These are phyloP conservation scores for Hypomecis atomaria DNA, from an alignment of 2,888 invertebrate genomes.

Conservation along the genomic window DNA sequence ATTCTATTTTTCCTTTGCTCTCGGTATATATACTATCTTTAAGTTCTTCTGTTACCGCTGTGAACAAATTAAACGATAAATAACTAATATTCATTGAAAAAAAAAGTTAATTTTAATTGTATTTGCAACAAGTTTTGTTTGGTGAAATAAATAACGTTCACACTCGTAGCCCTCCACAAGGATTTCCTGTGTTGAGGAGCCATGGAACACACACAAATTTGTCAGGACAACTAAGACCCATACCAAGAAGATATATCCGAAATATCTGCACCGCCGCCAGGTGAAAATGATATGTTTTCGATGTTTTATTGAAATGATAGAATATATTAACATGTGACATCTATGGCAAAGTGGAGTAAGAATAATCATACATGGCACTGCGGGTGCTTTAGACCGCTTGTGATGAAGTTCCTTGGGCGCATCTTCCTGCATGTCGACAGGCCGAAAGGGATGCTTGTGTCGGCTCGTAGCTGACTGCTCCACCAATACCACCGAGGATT, in stretches of 20 bases:
- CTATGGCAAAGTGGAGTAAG: neutral
- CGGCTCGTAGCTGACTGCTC: constrained; percentile 58
- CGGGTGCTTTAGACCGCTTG: constrained; percentile 66
- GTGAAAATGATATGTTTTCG: no score
- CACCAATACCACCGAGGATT: constrained; percentile 58
- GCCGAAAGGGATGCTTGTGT: constrained; percentile 58
- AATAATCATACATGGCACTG: constrained; percentile 61
- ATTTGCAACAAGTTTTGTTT: neutral
- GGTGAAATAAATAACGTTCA: neutral
- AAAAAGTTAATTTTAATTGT: neutral
- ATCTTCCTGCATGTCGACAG: constrained; percentile 60
- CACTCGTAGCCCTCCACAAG: no score
- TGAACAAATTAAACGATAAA: constrained; percentile 13
- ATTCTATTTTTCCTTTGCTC: constrained; percentile 51
- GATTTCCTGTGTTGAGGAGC: no score
- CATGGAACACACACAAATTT: no score
- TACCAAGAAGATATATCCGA: no score
- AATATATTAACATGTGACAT: no score
- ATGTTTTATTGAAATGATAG: no score
- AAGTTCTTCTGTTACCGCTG: constrained; percentile 62
- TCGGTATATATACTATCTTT: constrained; percentile 53
- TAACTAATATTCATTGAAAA: constrained; percentile 1
- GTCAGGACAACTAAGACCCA: no score
- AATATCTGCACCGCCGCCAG: no score
- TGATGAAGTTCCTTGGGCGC: constrained; percentile 53